Base-by-base conservation (phyloP, 53 echinoderm and acorn worm genomes). In the Patiria pectinifera region DNA sequence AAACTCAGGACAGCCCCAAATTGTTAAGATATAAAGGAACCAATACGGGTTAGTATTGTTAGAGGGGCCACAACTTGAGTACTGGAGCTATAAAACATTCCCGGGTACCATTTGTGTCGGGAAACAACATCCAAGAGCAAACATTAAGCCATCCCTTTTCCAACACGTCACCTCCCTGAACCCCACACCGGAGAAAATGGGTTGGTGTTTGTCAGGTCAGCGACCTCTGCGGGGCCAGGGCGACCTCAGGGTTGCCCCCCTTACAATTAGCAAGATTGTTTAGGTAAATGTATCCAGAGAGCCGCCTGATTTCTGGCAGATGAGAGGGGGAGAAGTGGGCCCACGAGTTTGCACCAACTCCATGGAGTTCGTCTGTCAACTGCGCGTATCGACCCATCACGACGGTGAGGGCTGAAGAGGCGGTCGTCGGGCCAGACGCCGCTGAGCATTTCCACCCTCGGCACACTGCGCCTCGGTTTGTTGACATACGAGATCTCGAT, bases 251-350 rank as follows among this genome's bases (percentile, higher is more conserved):
- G 10, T 82, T 24, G 11, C 60, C 9, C 82, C 80, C 48, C 3
- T 53, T 53, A 47, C 82, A 82, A 88, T 88, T 88, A 62, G 45
- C 88, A 22, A 22, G 62, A 44, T 88, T 59, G 47, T 78, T 88
- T 76, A 26, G 24, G 59, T 78, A 26, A 21, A 77, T 44, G 77
- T 88, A 60, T 78, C 88, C 35, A 78, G 25, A 11, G 79, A 53
- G 53, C 72, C 74, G 69, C 74, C 77, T 78, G 25, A 76, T 88
- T 88, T 78, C 11, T 25, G 78, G 62, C 45, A 43, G 45, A 77
- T 15, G 59, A 78, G 6, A 16, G 14, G 26, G 77, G 78, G n/a
- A 58, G 12, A 88, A 88, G 78, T 78, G 77, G 77, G 62, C 58
- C 76, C 53, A 24, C 59, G 44, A 70, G 12, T 59, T 44, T 62